Evolutionary conservation across 2,113 vertebrate genomes (phyloP).

Genomic region (Atlantisia rogersi): DNA sequence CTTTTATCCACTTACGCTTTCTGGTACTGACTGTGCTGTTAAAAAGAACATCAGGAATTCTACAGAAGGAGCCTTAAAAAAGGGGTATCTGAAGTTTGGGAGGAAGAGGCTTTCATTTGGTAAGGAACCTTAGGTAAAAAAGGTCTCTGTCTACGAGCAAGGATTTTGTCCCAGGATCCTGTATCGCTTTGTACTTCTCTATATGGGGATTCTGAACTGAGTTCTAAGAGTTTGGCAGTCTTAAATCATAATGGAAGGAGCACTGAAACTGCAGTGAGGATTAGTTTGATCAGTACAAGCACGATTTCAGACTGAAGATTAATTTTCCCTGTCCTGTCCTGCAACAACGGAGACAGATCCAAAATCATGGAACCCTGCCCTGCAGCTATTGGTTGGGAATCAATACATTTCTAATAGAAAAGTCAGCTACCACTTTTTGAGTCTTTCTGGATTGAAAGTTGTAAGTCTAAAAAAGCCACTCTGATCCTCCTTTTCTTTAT

Average conservation of each 20-base stretch:
- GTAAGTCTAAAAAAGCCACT: background rate
- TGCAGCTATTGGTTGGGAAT: background rate
- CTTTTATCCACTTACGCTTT: background rate
- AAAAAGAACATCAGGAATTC: background rate
- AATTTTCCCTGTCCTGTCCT: background rate
- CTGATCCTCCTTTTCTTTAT: background rate
- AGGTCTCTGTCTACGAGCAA: background rate
- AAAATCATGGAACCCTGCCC: background rate
- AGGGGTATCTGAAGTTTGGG: background rate
- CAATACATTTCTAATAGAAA: fast-evolving
- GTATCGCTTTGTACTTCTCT: background rate
- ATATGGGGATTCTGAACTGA: background rate
- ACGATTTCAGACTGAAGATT: background rate
- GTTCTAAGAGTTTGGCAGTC: background rate
- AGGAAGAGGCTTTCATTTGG: background rate
- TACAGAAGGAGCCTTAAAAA: background rate
- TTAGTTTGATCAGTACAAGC: background rate
- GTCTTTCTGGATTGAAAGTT: background rate
- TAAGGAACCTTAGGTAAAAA: background rate
- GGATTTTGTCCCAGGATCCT: background rate
- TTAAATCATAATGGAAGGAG: background rate
- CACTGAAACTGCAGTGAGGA: background rate
- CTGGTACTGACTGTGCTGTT: background rate
- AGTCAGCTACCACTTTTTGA: background rate
- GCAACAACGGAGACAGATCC: background rate